Evolutionary conservation across 2,113 vertebrate species (phyloP).

Genomic region (Dasyornis broadbenti): DNA sequence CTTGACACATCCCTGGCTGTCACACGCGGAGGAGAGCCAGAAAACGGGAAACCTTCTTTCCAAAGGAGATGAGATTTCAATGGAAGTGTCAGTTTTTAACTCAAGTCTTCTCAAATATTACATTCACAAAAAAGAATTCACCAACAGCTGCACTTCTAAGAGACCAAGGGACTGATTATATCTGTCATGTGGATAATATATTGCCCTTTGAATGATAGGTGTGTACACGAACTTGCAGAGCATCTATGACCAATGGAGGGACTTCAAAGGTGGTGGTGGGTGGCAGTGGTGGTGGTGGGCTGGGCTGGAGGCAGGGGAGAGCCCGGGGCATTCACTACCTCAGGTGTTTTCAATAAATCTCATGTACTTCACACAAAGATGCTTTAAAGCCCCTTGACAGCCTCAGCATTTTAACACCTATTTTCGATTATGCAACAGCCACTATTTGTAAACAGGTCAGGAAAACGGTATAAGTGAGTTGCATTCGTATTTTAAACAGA

Average conservation of each 20-base stretch:
- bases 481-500: constrained; percentile 70
- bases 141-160: constrained; percentile 71
- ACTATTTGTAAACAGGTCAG: constrained; percentile 65
- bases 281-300: constrained; percentile 13
- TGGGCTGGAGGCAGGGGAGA: constrained; percentile 15
- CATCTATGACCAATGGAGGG: neutral
- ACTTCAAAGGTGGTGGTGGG: constrained; percentile 60
- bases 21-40: constrained; percentile 43
- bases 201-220: constrained; percentile 63
- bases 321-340: neutral
- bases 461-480: constrained; percentile 62
- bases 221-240: neutral
- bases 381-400: constrained; percentile 51
- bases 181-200: constrained; percentile 61
- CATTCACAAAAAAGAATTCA: constrained; percentile 73
- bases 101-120: constrained; percentile 70
- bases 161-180: constrained; percentile 72
- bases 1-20: constrained; percentile 67
- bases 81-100: constrained; percentile 72
- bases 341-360: constrained; percentile 54
- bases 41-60: constrained; percentile 61
- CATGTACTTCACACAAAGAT: neutral
- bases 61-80: constrained; percentile 68
- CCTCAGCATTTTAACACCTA: constrained; percentile 37
- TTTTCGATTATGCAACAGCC: constrained; percentile 39